Base-by-base conservation (phyloP, 2,888 invertebrate genomes). In the Conus canariensis region DNA sequence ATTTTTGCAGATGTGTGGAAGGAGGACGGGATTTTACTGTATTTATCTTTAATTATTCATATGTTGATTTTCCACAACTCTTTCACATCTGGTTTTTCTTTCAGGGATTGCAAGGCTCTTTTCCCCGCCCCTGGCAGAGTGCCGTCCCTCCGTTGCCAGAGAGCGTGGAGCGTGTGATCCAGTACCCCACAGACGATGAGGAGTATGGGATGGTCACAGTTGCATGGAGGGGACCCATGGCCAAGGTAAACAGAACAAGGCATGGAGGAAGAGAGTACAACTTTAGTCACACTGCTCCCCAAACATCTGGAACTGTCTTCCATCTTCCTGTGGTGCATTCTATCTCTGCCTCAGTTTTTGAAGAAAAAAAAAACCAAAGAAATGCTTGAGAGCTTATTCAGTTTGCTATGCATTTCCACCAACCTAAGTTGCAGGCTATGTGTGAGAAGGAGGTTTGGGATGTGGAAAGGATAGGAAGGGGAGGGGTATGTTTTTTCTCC, bases 191-290 rank as follows among this genome's bases (percentile, higher is more conserved):
- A n/a, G 98, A 98, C 95, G 96, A 96, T 87, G 96, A 96, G 86
- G 98, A 97, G 92, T 97, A 98, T 96, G 98, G 98, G 16, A 97
- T 98, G 95, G 98, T 98, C 89, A 96, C 97, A 91, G 97, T 98
- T 91, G 98, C 97, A 0, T 98, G 98, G 98, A 97, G 98, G 91
- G 98, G 98, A 5, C 98, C 98, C 0, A 97, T 97, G 0, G 97
- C 95, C 10, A 94, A 94, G 94, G 96, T 96, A 91, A 90, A 2
- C 30, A 30, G 30, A 30, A 30, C 30, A 30, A 30, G 0, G 30
- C 30, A 30, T 30, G 30, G 30, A 30, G 30, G 88, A 74, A 30
- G 30, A 30, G 25, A 25, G n/a, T 85, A 7, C 9, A 25, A 25
- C 45, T 12, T 80, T 80, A 14, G 74, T 7, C 22, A 80, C 22